These are phyloP conservation scores for Lepilemur ruficaudatus DNA, from an alignment of 2,797 vertebrate genomes.

Conservation along the genomic window DNA sequence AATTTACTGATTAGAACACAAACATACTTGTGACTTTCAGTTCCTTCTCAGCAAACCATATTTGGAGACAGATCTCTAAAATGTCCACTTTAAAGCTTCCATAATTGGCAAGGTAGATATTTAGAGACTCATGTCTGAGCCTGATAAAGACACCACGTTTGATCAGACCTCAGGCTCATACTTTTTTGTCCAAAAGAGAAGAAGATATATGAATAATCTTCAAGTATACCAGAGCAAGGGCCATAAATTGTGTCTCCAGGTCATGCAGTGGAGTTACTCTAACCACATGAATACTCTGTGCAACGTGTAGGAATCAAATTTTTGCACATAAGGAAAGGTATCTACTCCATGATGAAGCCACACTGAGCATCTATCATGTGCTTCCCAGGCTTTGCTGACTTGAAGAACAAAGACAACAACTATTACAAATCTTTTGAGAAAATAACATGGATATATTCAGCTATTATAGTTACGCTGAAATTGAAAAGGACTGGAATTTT, in stretches of 20 bases:
- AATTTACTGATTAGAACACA: not conserved
- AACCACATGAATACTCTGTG: not conserved
- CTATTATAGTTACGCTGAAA: not conserved
- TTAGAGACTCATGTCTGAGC: not conserved
- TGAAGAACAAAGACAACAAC: not conserved
- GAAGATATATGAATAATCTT: not conserved
- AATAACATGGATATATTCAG: not conserved
- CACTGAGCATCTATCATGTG: not conserved
- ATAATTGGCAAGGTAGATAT: not conserved
- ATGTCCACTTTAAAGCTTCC: not conserved
- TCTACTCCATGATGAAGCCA: not conserved
- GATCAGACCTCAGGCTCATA: not conserved
- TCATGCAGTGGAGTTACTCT: not conserved
- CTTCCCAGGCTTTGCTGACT: not conserved
- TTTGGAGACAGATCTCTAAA: not conserved
- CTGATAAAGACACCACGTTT: not conserved
- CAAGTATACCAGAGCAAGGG: not conserved
- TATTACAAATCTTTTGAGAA: not conserved
- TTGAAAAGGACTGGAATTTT: constrained; percentile 13
- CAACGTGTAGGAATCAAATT: not conserved
- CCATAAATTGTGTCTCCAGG: not conserved
- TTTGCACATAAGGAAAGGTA: not conserved
- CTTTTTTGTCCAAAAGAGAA: not conserved
- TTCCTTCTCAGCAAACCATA: not conserved
- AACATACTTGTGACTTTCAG: not conserved